Evolutionary conservation across 1,140 invertebrate species (phyloP), one percentile per base, ranked within the genome.

Genomic region (Neocloeon triangulifer): DNA sequence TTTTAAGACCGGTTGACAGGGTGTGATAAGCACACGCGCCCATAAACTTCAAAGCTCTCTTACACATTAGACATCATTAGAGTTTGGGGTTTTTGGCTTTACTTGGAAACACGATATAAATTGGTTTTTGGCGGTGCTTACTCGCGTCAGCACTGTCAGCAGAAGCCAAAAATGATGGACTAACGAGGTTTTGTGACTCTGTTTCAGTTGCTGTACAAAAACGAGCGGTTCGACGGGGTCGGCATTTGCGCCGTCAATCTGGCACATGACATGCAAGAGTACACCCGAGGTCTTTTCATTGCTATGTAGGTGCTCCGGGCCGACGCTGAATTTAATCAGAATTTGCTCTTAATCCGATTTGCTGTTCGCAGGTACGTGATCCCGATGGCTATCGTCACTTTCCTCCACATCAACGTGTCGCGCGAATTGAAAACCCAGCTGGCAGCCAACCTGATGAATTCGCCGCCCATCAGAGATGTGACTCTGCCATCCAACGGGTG

Each of bases 201-300:
- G n/a, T n/a, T n/a, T n/a, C n/a, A n/a, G n/a, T 50, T 66, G 63
- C 50, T 45, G 39, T 62, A 53, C 34, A 43, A 55, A 22, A 40
- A 44, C 19, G 40, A 44, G 0, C 43, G 57, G 21, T 53, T 66
- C 26, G 43, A 57, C 19, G 64, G 64, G 4, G 56, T 66, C 5
- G 64, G 64, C 2, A 47, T 69, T 19, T 69, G 66, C 39, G 53
- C 60, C 3, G 53, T 61, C 4, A 69, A 69, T 41, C 48, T 69
- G 33, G 52, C 54, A 19, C 63, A 69, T 39, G 59, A 69, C 38
- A 68, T 68, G 52, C 60, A 67, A 38, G 64, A 69, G 39, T 69
- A 69, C 35, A 59, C 63, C 37, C 46, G 65, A 32, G 59, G 63
- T 20, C 51, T 68, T 17, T 69, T 69, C 40, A 45, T 68, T 25